Conservation (phyloP, 2,888 invertebrate species). For the Nemotelus nigrinus region DNA sequence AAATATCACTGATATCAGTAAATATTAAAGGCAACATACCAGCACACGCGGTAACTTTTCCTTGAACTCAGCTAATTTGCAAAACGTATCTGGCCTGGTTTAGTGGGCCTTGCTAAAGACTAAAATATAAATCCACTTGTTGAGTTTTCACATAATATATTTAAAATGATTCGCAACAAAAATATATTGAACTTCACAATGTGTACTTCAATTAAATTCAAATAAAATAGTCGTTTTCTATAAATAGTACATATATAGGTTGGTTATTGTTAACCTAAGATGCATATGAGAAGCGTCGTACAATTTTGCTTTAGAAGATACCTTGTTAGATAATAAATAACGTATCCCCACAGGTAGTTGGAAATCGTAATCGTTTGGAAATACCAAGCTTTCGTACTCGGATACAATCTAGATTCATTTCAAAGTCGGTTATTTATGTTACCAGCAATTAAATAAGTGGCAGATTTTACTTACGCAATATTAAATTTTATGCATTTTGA, state of each 20-base stretch:
- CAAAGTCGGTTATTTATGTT: not conserved
- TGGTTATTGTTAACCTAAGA: constrained; percentile 10
- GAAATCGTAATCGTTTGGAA: not conserved
- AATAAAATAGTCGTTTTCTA: constrained; percentile 7
- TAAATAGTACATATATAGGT: constrained; percentile 4
- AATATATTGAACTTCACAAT: constrained; percentile 19
- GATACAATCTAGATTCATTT: not conserved
- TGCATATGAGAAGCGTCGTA: constrained; percentile 25
- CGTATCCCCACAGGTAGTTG: too few species aligned
- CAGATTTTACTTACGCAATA: not conserved
- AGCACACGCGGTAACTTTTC: too few species aligned
- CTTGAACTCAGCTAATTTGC: too few species aligned
- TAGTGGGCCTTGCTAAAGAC: too few species aligned
- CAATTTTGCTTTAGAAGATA: not conserved
- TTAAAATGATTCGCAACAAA: constrained; percentile 36
- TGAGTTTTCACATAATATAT: not conserved
- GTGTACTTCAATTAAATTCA: not conserved
- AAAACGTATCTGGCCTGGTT: too few species aligned
- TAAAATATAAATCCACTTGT: too few species aligned
- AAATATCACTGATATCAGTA: too few species aligned
- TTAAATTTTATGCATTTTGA: constrained; percentile 10
- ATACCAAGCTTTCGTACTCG: not conserved
- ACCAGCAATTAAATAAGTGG: not conserved
- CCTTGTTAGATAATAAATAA: not conserved
- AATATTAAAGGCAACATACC: too few species aligned